Conservation (phyloP, 2,113 vertebrate species). For the Hylia prasina region DNA sequence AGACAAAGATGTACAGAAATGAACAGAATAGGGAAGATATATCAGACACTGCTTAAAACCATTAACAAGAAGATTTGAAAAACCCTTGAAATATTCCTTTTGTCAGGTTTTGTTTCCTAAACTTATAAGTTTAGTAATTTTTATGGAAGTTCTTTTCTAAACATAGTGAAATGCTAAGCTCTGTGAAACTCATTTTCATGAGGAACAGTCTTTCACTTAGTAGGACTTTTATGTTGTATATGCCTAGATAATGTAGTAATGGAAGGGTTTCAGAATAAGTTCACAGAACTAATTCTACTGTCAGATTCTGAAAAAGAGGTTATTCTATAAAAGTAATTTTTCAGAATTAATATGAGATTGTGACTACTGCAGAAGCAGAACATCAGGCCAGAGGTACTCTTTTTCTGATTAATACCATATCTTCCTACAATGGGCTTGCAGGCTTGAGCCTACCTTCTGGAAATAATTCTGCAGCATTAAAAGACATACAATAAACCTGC, state of each 20-base stretch:
- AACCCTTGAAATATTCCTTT: neutral
- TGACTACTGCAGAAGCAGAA: neutral
- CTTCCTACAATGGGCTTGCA: neutral
- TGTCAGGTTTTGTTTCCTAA: neutral
- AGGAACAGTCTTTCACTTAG: neutral
- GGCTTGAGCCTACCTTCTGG: neutral
- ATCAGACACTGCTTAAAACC: neutral
- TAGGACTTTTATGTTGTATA: neutral
- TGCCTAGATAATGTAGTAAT: neutral
- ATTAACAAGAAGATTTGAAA: neutral
- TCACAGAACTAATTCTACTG: neutral
- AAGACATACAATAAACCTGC: neutral
- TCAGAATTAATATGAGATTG: neutral
- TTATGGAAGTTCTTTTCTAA: neutral
- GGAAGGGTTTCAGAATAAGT: neutral
- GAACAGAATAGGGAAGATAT: neutral
- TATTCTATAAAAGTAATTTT: neutral
- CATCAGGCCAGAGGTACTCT: neutral
- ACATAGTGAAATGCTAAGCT: neutral
- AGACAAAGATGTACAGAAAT: neutral
- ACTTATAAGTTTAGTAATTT: neutral
- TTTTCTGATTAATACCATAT: neutral
- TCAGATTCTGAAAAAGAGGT: neutral
- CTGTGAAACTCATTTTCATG: neutral
- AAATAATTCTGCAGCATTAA: neutral